Base-by-base conservation (phyloP, 2,113 vertebrate species). In the Isichthys henryi region DNA sequence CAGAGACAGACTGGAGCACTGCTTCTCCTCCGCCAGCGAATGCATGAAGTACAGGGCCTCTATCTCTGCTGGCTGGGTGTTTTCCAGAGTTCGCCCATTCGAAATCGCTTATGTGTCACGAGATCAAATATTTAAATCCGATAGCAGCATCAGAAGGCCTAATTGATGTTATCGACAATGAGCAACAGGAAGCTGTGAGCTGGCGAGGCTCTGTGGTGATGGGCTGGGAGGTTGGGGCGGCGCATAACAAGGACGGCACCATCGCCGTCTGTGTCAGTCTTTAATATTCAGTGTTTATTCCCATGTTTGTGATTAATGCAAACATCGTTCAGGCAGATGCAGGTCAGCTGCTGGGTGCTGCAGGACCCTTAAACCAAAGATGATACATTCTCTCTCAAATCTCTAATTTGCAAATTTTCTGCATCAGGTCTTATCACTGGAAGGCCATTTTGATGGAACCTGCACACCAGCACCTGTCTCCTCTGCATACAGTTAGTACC, bases 271-370 rank as follows among this genome's bases (percentile, higher is more conserved):
- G 74, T 80, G 35, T 80, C 35, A 9, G 74, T 19, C 17, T 80
- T 80, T 80, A 80, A 80, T 80, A 80, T 80, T 80, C 74, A 80
- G 74, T 80, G 74, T 80, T 80, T 43, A 80, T 80, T 80, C 74
- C 74, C 74, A 80, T 35, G 17, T 80, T 80, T 2, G 2, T 80
- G 74, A 39, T 80, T 80, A 80, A 80, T 80, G 74, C 74, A 80
- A 80, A 80, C 74, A 80, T 43, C 35, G 35, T 80, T 80, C 74
- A 80, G 31, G 35, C 35, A 43, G 74, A 80, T 80, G 74, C 74
- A 39, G 74, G 74, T 43, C 74, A 17, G 74, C 31, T 43, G 6
- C 74, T 80, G 74, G 39, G 74, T 80, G 35, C 74, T 43, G 31
- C 15, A 39, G 74, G 74, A 80, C 43, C 35, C 35, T 19, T n/a